Conservation (phyloP, 2,888 invertebrate genomes). For the Eilema sororculum region DNA sequence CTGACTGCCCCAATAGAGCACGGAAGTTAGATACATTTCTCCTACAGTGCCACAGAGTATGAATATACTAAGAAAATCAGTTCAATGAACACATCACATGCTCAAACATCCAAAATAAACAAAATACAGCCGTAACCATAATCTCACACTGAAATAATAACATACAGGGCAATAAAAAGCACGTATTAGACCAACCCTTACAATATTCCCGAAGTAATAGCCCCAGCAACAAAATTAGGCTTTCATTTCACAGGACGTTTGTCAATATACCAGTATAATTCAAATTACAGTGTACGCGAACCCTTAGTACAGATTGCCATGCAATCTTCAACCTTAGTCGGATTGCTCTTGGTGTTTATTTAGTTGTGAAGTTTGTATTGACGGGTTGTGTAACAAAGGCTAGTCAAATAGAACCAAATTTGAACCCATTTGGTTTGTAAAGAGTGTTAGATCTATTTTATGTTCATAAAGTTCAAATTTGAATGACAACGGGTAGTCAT, state of each 20-base stretch:
- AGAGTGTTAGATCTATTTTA: slow-evolving; percentile 45
- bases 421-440: slow-evolving; percentile 49
- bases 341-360: background rate
- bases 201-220: slow-evolving; percentile 55
- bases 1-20: no score
- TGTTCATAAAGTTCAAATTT: slow-evolving; percentile 39
- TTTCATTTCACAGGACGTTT: slow-evolving; percentile 68
- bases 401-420: slow-evolving; percentile 48
- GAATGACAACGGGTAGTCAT: slow-evolving; percentile 17
- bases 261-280: slow-evolving; percentile 48
- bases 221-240: slow-evolving; percentile 69
- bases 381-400: slow-evolving; percentile 28
- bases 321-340: slow-evolving; percentile 17
- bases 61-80: background rate
- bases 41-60: no score
- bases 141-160: slow-evolving; percentile 14
- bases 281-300: slow-evolving; percentile 28
- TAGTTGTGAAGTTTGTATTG: background rate
- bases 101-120: slow-evolving; percentile 5
- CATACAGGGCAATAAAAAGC: slow-evolving; percentile 16
- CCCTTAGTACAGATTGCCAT: background rate
- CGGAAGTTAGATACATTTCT: no score
- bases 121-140: background rate
- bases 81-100: background rate
- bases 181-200: slow-evolving; percentile 19